Percentiles rank a stretch among this genome's conserved stretches.
These are phyloP conservation scores for Acrocephalus kingi DNA, from an alignment of 2,113 vertebrate genomes.

Conservation along the genomic window DNA sequence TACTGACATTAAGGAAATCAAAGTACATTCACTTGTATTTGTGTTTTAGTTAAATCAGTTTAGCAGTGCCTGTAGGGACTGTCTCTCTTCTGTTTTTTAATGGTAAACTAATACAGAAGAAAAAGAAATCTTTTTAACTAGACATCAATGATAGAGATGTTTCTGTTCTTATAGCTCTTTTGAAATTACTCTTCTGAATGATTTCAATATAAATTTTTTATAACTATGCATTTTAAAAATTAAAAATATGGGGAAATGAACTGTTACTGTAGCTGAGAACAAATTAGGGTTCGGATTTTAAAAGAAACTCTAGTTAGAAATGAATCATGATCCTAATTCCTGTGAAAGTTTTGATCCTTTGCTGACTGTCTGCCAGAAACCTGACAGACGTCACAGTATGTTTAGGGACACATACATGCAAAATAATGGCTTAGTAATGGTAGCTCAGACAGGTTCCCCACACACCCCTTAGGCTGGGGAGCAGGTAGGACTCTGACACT, in stretches of 20 bases:
- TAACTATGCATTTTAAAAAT: conserved; percentile 60
- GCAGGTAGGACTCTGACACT: neutral
- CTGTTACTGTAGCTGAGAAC: conserved; percentile 24
- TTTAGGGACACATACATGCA: neutral
- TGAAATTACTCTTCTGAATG: conserved; percentile 44
- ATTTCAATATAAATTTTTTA: conserved; percentile 53
- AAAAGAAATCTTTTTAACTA: conserved; percentile 51
- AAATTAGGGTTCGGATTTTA: conserved; percentile 26
- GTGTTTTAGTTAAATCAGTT: conserved; percentile 48
- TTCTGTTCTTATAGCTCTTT: conserved; percentile 41
- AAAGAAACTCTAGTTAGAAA: neutral
- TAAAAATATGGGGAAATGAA: neutral
- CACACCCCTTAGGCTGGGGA: neutral
- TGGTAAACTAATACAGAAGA: conserved; percentile 52
- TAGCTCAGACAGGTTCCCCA: neutral
- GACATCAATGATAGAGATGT: conserved; percentile 8
- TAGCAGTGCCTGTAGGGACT: conserved; percentile 30
- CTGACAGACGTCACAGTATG: neutral
- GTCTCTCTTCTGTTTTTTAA: neutral
- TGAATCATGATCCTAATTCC: neutral
- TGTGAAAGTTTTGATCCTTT: neutral
- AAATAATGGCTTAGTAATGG: neutral
- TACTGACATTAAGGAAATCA: neutral
- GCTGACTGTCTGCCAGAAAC: neutral
- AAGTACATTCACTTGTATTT: neutral